Base-by-base conservation (phyloP, 2,797 vertebrate species). In the Gobionotothen gibberifrons region DNA sequence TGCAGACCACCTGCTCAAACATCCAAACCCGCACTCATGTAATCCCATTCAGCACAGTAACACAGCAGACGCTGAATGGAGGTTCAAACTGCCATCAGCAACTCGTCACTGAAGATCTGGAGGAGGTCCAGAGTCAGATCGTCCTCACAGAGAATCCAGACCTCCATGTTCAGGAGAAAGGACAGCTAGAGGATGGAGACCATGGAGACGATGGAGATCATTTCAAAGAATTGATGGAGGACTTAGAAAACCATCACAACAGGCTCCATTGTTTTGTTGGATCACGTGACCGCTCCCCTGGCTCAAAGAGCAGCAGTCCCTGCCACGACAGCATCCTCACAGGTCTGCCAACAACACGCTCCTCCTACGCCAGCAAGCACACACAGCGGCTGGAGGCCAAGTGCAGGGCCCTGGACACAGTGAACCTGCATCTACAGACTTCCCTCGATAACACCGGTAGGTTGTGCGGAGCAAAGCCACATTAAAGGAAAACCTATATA, bases 311-410 rank as follows among this genome's bases (percentile, higher is more conserved):
- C 93, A 86, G 93, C 88, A 81, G 94, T 64, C 76, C 84, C 48
- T 67, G 66, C 71, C 83, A 77, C 16, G 77, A 75, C 61, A 70
- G 79, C 79, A 79, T 84, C 70, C 62, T 85, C 63, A 70, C 69
- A 10, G 84, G 95, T 63, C 94, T 95, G 81, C 94, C 95, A 79
- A 88, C 94, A 72, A 88, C 94, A 72, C 95, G 94, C 65, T 95
- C 95, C 76, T 93, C 93, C 16, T 94, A 93, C 59, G 91, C 95
- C 86, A 95, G 88, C 73, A 97, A 96, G 87, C 97, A 97, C 74
- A 95, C 94, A 0, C 96, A 97, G 64, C 94, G 95, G 16, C 92
- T 98, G 81, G 96, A 98, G 92, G 95, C 96, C 81, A 98, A 96
- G 85, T 98, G 96, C 89, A 95, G 95, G 69, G 94, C 95, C 60